Percentiles rank a stretch among this genome's conserved stretches.
These are phyloP conservation scores for Cancer borealis DNA, from an alignment of 2,888 invertebrate species.

Conservation along the genomic window DNA sequence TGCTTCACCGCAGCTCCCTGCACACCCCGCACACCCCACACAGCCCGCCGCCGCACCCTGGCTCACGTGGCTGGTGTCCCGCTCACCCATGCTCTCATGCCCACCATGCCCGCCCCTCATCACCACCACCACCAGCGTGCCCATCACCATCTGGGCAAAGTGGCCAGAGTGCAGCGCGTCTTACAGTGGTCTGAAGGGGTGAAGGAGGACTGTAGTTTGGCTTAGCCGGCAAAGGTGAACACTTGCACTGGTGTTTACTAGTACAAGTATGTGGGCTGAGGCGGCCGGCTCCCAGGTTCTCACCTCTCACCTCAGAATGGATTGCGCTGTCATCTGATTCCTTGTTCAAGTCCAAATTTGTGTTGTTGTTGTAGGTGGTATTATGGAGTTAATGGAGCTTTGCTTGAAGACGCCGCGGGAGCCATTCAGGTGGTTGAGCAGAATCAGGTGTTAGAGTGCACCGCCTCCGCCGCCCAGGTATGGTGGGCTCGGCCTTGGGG, in stretches of 20 bases:
- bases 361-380: neutral
- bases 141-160: neutral
- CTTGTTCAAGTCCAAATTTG: slow-evolving; percentile 35
- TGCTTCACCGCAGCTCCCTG: slow-evolving; percentile 30
- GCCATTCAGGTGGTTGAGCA: slow-evolving; percentile 2
- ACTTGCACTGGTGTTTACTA: neutral
- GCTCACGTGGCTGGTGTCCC: slow-evolving; percentile 11
- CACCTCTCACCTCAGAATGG: neutral
- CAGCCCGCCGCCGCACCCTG: neutral
- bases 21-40: neutral
- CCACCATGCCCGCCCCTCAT: neutral
- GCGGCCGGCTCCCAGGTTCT: neutral
- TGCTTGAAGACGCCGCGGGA: slow-evolving; percentile 30
- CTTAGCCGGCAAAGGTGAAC: neutral
- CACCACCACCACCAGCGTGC: neutral
- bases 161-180: neutral
- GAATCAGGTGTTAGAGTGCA: neutral
- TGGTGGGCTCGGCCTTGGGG: slow-evolving; percentile 22
- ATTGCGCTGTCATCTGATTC: slow-evolving; percentile 27
- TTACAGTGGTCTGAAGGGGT: neutral
- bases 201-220: neutral
- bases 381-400: slow-evolving; percentile 32
- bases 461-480: slow-evolving; percentile 32
- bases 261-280: neutral
- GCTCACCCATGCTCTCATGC: slow-evolving; percentile 17